Base-by-base conservation (phyloP, 1,140 invertebrate genomes). In the Drosophila funebris region DNA sequence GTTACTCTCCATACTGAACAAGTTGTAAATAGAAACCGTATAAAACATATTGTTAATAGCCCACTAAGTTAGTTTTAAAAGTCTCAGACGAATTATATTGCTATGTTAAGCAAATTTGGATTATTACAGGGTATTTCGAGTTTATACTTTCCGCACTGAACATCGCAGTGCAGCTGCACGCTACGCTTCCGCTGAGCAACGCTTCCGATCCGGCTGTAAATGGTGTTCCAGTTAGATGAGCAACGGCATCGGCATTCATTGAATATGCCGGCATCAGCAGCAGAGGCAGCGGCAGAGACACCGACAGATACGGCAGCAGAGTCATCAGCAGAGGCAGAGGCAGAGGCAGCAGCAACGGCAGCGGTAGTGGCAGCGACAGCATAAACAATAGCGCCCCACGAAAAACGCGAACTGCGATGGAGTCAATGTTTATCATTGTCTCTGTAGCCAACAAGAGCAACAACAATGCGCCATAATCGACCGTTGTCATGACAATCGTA, bases 141-240 rank as follows among this genome's bases (percentile, higher is more conserved):
- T 43, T 16, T 46, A 33, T 39, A 36, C 46, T 29, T 4, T 4
- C 18, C 8, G 13, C 37, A 11, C 48, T 50, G 14, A 36, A 43
- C 22, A 56, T 41, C 36, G 33, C 18, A 39, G 20, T 73, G 58
- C 54, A 67, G 54, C 48, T 68, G 71, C 56, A 56, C 56, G 41
- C 64, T 18, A 48, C 20, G 43, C 56, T 73, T 73, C 70, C 64
- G 64, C 31, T 69, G 20, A 46, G 50, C 57, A 56, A 69, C 64
- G 36, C 57, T 73, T 69, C 71, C 71, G 66, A 61, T 56, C 22
- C 70, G 48, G 37, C 46, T 52, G 44, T 36, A 54, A 69, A 66
- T 48, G 44, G 48, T 75, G 83, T 87, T 87, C 83, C 82, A 88
- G 63, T 88, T 73, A 81, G 83, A 78, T 87, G 75, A 87, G 61